A percentile compares a stretch with the other conserved stretches of the same genome.
phyloP scores from a whole-genome alignment of 2,888 invertebrate species.

The Zaprionus bogoriensis region DNA sequence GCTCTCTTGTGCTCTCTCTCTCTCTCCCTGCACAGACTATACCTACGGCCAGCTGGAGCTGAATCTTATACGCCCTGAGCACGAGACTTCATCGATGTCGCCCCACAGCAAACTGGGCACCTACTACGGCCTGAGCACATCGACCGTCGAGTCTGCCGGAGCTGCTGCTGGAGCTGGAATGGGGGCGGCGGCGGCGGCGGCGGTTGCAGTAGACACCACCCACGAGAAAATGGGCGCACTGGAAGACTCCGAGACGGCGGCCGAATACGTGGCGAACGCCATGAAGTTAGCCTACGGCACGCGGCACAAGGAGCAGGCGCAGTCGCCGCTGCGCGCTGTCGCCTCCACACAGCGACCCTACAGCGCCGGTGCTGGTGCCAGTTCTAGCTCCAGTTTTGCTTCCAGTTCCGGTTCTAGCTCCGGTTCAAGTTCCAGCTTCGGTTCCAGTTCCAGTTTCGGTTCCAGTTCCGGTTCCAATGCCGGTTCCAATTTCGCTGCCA shows the following conservation, averaged over 20 bases:
- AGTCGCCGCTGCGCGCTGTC: constrained; percentile 20
- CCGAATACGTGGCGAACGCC: constrained; percentile 82
- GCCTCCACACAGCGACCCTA: constrained; percentile 38
- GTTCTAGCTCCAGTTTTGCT: constrained; percentile 1
- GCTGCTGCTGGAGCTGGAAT: too few species aligned
- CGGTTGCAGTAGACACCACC: constrained; percentile 12
- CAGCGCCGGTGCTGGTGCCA: constrained; percentile 8
- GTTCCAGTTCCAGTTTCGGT: neutral
- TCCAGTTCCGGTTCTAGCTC: neutral
- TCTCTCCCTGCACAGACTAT: constrained; percentile 51
- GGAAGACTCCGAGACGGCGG: constrained; percentile 80
- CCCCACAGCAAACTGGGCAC: constrained; percentile 46
- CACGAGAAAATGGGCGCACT: constrained; percentile 46
- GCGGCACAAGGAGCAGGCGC: constrained; percentile 60
- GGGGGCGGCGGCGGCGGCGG: too few species aligned
- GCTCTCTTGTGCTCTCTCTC: neutral
- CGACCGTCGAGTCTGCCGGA: constrained; percentile 30
- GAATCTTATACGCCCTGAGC: constrained; percentile 79
- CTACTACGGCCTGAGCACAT: constrained; percentile 41
- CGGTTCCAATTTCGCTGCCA: too few species aligned
- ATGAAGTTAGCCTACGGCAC: constrained; percentile 79
- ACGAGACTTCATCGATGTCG: constrained; percentile 45
- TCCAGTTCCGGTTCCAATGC: too few species aligned
- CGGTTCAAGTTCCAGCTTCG: too few species aligned
- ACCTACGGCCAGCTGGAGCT: constrained; percentile 75